Percentiles rank a stretch among this genome's conserved stretches.
phyloP scores from a whole-genome alignment of 2,797 vertebrate genomes.

The Microctenopoma lineatum region DNA sequence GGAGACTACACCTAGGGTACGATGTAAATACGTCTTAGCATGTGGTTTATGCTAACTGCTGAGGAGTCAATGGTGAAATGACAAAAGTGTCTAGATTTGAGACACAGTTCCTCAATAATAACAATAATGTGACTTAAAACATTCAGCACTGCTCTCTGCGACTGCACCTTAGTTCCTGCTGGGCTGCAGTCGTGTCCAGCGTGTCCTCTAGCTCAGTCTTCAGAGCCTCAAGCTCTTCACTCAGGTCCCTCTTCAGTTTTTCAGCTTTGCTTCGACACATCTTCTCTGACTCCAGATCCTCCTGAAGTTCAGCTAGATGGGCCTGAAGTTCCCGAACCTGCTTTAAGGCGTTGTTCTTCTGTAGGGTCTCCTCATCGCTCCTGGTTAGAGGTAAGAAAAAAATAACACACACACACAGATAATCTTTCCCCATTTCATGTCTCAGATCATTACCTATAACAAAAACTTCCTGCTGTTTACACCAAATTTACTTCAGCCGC shows the following conservation, averaged over 20 bases:
- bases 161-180: slow-evolving; percentile 94
- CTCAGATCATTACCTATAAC: not conserved
- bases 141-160: not conserved
- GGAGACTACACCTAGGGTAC: not conserved
- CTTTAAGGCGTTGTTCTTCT: slow-evolving; percentile 95
- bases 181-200: slow-evolving; percentile 95
- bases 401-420: not conserved
- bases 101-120: no score
- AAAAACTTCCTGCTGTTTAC: not conserved
- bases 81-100: not conserved
- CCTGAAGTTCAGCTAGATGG: slow-evolving; percentile 94
- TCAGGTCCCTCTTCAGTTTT: slow-evolving; percentile 95
- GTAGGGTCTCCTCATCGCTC: slow-evolving; percentile 91
- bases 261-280: slow-evolving; percentile 93
- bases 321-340: slow-evolving; percentile 95
- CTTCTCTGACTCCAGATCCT: slow-evolving; percentile 96
- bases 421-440: not conserved
- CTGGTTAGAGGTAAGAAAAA: slow-evolving; percentile 70
- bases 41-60: no score
- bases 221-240: slow-evolving; percentile 95
- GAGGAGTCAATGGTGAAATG: no score
- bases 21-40: not conserved
- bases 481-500: not conserved
- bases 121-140: not conserved
- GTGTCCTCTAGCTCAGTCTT: slow-evolving; percentile 98